These are phyloP conservation scores for Procambarus virginalis DNA, from an alignment of 1,140 invertebrate genomes.

Conservation along the genomic window DNA sequence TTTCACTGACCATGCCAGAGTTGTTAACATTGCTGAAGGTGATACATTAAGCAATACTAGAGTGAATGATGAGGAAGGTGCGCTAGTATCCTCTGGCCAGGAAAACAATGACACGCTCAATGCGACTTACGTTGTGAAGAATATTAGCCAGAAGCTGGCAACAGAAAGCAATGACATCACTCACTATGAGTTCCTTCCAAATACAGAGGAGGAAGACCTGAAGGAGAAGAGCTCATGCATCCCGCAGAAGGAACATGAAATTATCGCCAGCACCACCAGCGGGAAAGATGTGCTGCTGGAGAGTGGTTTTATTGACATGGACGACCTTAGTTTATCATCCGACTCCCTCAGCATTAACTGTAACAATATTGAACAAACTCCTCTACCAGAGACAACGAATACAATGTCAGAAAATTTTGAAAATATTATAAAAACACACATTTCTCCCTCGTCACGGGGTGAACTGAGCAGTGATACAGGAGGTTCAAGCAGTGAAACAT, in stretches of 20 bases:
- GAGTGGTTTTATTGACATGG: constrained; percentile 33
- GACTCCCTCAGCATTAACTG: not conserved
- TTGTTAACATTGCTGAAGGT: not conserved
- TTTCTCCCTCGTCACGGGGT: not conserved
- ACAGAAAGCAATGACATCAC: constrained; percentile 3
- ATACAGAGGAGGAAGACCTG: not conserved
- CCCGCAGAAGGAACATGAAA: not conserved
- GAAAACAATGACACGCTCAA: constrained; percentile 7
- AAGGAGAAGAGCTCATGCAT: not conserved
- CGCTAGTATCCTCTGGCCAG: not conserved
- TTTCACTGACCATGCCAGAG: not conserved
- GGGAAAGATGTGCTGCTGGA: constrained; percentile 38
- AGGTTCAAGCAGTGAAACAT: not conserved
- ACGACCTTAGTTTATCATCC: not conserved
- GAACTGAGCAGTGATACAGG: not conserved
- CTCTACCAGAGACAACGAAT: not conserved
- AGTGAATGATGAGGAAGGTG: not conserved
- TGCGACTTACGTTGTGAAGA: not conserved
- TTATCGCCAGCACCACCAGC: not conserved
- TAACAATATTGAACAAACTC: not conserved
- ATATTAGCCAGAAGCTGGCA: constrained; percentile 12
- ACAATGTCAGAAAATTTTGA: not conserved
- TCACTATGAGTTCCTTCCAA: not conserved
- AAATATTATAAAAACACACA: not conserved
- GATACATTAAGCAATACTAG: not conserved